Evolutionary conservation across 1,140 invertebrate genomes (phyloP).

Genomic region (Cydia amplana): DNA sequence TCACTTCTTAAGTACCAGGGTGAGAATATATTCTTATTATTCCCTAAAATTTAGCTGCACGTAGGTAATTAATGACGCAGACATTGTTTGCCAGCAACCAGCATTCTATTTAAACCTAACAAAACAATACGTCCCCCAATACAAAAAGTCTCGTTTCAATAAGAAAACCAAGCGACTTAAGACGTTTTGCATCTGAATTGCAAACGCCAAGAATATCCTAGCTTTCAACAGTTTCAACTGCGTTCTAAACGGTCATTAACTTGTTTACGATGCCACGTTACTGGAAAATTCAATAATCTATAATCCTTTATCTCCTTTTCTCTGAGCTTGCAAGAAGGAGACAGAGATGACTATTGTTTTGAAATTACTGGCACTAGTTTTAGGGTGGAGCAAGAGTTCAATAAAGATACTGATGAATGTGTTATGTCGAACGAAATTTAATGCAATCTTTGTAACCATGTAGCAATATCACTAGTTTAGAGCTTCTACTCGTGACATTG

Average conservation of each 20-base stretch:
- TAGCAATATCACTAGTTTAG: no score
- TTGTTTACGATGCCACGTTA: conserved; percentile 8
- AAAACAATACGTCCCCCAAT: not conserved
- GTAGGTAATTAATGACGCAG: not conserved
- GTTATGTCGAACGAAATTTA: not conserved
- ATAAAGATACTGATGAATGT: not conserved
- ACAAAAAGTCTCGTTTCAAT: not conserved
- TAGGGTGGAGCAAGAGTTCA: not conserved
- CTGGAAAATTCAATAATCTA: conserved; percentile 10
- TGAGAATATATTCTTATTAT: not conserved
- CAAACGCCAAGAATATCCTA: not conserved
- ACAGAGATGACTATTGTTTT: not conserved
- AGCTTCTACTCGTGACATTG: no score
- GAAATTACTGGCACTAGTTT: conserved; percentile 6
- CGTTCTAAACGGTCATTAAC: conserved; percentile 12
- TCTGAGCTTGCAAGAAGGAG: not conserved
- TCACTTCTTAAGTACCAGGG: no score
- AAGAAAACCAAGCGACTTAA: not conserved
- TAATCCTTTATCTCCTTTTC: not conserved
- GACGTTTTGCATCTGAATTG: not conserved
- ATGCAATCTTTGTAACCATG: no score
- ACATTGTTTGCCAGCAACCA: conserved; percentile 4
- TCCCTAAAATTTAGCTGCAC: not conserved
- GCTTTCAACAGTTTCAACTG: conserved; percentile 9
- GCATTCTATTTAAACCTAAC: conserved; percentile 14